Conservation (phyloP, 2,113 vertebrate genomes). For the Phasianus colchicus region DNA sequence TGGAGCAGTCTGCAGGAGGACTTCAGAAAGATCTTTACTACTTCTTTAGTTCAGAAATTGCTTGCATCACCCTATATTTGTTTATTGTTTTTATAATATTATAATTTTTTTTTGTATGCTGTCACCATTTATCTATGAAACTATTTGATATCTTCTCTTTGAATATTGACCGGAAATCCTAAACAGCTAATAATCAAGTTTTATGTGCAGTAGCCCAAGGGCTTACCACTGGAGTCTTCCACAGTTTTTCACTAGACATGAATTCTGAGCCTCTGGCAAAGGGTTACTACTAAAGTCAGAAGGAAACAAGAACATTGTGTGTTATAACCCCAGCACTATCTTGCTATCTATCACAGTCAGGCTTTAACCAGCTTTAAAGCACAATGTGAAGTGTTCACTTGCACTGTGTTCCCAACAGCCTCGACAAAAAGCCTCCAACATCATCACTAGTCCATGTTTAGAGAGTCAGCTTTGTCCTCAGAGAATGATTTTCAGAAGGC, state of each 20-base stretch:
- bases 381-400: not conserved
- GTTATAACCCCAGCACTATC: not conserved
- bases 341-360: not conserved
- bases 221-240: not conserved
- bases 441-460: not conserved
- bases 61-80: not conserved
- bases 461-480: rapidly evolving
- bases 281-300: not conserved
- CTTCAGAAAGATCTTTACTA: not conserved
- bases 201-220: not conserved
- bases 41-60: not conserved
- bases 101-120: not conserved
- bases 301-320: not conserved
- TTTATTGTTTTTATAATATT: not conserved
- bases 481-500: not conserved
- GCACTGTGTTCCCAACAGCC: not conserved
- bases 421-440: not conserved
- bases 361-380: not conserved
- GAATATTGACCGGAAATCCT: not conserved
- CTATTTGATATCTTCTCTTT: not conserved
- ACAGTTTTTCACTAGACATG: not conserved
- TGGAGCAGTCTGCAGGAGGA: not conserved
- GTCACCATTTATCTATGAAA: not conserved
- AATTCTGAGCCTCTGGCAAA: not conserved
- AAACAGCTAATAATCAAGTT: constrained; percentile 1